These are phyloP conservation scores for Hipposideros larvatus DNA, from an alignment of 2,797 vertebrate species.

Conservation along the genomic window DNA sequence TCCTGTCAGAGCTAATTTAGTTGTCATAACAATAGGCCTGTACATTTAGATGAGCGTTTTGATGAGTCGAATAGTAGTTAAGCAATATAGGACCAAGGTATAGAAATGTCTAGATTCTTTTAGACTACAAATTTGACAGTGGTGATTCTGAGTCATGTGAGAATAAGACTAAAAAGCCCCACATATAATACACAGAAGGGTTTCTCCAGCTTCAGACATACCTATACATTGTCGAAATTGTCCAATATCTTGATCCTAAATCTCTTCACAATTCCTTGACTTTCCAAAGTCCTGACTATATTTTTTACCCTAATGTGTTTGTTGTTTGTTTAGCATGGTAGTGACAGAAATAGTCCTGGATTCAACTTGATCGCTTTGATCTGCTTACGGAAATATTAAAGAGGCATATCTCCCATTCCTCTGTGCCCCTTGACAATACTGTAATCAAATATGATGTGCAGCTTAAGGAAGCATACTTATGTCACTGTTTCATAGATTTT, in stretches of 20 bases:
- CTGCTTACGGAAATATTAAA: not conserved
- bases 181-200: not conserved
- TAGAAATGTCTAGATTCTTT: constrained; percentile 20
- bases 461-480: not conserved
- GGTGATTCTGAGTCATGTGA: not conserved
- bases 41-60: constrained; percentile 48
- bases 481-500: not conserved
- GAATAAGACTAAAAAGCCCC: not conserved
- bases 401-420: not conserved
- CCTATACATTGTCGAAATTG: not conserved
- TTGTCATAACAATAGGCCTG: constrained; percentile 26
- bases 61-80: constrained; percentile 23
- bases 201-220: not conserved
- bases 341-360: not conserved
- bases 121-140: not conserved
- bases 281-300: not conserved
- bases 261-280: not conserved
- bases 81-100: not conserved
- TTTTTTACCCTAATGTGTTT: not conserved
- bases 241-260: not conserved
- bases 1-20: not conserved
- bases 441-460: not conserved
- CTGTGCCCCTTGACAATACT: not conserved
- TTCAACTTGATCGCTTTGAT: constrained; percentile 20
- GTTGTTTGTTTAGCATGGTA: not conserved